Conservation (phyloP, 2,797 vertebrate species). For the Rhadinocentrus ornatus region DNA sequence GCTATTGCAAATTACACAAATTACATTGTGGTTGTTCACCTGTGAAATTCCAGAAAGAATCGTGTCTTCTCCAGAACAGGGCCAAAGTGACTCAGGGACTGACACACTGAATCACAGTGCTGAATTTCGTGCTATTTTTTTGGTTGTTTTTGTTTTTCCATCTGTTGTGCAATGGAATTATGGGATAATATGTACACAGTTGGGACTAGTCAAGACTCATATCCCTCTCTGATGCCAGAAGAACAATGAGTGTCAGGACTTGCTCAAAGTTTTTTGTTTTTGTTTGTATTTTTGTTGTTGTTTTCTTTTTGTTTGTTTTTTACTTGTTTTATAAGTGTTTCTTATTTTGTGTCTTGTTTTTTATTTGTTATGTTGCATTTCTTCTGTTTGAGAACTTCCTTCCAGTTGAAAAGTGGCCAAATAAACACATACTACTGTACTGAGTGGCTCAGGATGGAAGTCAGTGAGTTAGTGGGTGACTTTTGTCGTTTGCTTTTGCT, state of each 20-base stretch:
- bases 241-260: constrained; percentile 40
- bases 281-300: neutral
- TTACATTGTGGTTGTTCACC: constrained; percentile 30
- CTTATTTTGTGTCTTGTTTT: constrained; percentile 11
- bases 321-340: neutral
- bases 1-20: constrained; percentile 26
- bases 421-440: constrained; percentile 39
- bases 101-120: constrained; percentile 41
- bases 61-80: constrained; percentile 19
- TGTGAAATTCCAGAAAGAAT: constrained; percentile 43
- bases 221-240: constrained; percentile 26
- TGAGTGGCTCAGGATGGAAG: constrained; percentile 34
- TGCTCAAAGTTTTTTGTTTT: constrained; percentile 22
- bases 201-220: constrained; percentile 6
- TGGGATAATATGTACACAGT: constrained; percentile 18
- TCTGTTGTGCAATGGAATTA: constrained; percentile 39
- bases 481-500: neutral
- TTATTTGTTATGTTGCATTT: constrained; percentile 3
- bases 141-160: constrained; percentile 33
- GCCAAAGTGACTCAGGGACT: constrained; percentile 57
- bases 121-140: constrained; percentile 44
- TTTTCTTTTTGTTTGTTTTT: constrained; percentile 7
- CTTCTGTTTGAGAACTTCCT: constrained; percentile 11
- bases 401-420: constrained; percentile 44
- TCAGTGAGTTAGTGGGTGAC: constrained; percentile 20